Evolutionary conservation across 2,797 vertebrate species (phyloP).

Genomic region (Sebastes hopkinsi): DNA sequence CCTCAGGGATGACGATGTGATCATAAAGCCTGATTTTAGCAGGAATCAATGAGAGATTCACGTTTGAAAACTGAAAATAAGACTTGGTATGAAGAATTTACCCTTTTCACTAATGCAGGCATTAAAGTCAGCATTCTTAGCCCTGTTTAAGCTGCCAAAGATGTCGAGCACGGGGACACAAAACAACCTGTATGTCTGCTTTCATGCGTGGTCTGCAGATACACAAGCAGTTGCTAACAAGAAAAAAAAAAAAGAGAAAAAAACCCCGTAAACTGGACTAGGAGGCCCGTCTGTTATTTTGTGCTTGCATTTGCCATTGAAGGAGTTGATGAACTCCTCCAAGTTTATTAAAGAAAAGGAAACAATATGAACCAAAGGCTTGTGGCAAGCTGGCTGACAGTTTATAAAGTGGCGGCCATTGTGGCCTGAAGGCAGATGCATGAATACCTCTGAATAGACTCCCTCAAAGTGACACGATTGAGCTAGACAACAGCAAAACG

Average conservation of each 20-base stretch:
- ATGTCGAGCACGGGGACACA: conserved; percentile 35
- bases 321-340: conserved; percentile 96
- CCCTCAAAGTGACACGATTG: conserved; percentile 96
- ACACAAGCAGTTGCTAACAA: conserved; percentile 58
- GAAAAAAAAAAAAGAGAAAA: conserved; percentile 40
- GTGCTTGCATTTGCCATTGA: conserved; percentile 87
- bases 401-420: conserved; percentile 94
- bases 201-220: conserved; percentile 51
- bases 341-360: conserved; percentile 95
- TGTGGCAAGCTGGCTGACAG: conserved; percentile 90
- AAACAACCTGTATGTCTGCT: conserved; percentile 54
- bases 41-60: background rate
- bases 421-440: conserved; percentile 90
- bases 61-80: background rate
- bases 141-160: background rate
- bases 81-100: background rate
- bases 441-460: conserved; percentile 97
- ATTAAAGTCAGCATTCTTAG: background rate
- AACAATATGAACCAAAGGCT: conserved; percentile 89
- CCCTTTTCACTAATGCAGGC: background rate
- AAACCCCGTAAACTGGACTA: conserved; percentile 43
- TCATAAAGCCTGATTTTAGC: background rate
- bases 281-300: conserved; percentile 84
- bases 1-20: background rate
- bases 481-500: conserved; percentile 92